Base-by-base conservation (phyloP, 2,113 vertebrate genomes). In the Pseudolaguvia tuberculata region DNA sequence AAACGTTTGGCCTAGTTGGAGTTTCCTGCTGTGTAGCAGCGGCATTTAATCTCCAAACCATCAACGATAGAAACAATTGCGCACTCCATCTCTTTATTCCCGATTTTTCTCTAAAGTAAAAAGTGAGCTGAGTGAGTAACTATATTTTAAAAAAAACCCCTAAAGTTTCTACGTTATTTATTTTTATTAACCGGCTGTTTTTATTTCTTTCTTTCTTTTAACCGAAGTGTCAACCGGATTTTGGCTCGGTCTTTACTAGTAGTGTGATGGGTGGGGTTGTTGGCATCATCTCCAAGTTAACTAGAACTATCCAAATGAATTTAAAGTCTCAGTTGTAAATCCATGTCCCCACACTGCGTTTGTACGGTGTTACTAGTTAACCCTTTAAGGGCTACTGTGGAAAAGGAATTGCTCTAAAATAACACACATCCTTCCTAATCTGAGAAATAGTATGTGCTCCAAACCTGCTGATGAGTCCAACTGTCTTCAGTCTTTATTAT, bases 261-360 rank as follows among this genome's bases (percentile, higher is more conserved):
- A 75, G 23, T 58, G 53, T 23, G 21, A 47, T 65, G 66, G 59
- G 72, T 67, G 52, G 23, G 66, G 67, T 45, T 75, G 25, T 70
- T 61, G 68, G 67, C 21, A 39, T 77, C 31, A 42, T 74, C 65
- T 27, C 10, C n/a, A 45, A 53, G 27, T 27, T 53, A 62, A 52
- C 31, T 45, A 62, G 13, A 1, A n/a, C n/a, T n/a, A n/a, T n/a
- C n/a, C 18, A 52, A 56, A 35, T 23, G 1, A 6, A 42, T 5
- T 1, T 0, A 9, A 8, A 23, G 45, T 27, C 55, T n/a, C n/a
- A 63, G 11, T n/a, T 17, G 27, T 15, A 31, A 17, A 21, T 29
- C 48, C 23, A 13, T 21, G 45, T 35, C 51, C 5, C 23, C 50
- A 27, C 3, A 20, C 9, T 0, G 2, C 23, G 39, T 42, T 63